Evolutionary conservation across 2,113 vertebrate genomes (phyloP).

Genomic region (Stegostoma tigrinum): DNA sequence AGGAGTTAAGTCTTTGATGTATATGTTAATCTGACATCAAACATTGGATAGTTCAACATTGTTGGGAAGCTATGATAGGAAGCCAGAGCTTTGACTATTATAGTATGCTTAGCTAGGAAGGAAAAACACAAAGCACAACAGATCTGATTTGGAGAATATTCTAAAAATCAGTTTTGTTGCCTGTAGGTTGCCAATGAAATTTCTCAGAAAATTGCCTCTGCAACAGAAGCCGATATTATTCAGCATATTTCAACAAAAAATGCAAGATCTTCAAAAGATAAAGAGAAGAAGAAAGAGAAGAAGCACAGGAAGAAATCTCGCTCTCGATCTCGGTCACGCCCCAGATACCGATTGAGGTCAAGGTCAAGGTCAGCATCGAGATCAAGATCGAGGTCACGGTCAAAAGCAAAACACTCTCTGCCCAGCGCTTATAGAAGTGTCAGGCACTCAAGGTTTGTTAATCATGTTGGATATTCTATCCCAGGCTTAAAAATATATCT

Average conservation of each 20-base stretch:
- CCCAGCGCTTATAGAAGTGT: constrained; percentile 85
- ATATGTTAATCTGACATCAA: neutral
- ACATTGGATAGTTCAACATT: neutral
- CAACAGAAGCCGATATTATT: neutral
- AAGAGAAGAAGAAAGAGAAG: constrained; percentile 86
- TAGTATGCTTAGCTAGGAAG: neutral
- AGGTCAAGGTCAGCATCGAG: constrained; percentile 53
- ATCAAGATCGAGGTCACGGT: constrained; percentile 51
- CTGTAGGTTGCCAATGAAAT: constrained; percentile 11
- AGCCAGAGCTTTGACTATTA: neutral
- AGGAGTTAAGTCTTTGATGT: neutral
- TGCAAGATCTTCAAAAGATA: constrained; percentile 50
- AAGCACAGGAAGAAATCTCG: constrained; percentile 84
- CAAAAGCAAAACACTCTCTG: constrained; percentile 80
- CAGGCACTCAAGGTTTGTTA: constrained; percentile 74
- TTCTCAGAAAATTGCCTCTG: neutral
- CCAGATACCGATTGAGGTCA: constrained; percentile 60
- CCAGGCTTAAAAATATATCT: neutral
- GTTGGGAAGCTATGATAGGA: neutral
- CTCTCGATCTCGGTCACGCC: constrained; percentile 68
- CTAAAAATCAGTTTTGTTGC: neutral
- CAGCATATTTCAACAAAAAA: constrained; percentile 53
- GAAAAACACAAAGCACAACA: too few species aligned
- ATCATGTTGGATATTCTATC: neutral
- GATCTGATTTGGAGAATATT: neutral